These are phyloP conservation scores for Saguinus midas DNA, from an alignment of 2,113 vertebrate genomes.

Conservation along the genomic window DNA sequence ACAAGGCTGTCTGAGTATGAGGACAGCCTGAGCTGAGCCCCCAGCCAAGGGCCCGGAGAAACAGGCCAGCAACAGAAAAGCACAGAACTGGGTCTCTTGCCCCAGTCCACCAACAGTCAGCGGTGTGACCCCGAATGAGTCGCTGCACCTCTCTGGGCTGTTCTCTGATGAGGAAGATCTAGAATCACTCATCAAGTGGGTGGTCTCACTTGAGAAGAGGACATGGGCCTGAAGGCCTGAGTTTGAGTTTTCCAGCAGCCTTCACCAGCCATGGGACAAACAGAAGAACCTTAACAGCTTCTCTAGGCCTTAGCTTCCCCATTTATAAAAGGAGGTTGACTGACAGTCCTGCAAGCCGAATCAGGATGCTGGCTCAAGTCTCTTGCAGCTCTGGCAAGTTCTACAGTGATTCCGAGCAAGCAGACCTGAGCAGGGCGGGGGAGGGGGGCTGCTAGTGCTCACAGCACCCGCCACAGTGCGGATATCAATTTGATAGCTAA, in stretches of 20 bases:
- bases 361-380: background rate
- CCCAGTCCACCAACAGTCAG: background rate
- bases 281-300: background rate
- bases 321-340: background rate
- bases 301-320: background rate
- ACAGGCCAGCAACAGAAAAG: background rate
- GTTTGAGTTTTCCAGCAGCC: background rate
- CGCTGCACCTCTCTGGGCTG: background rate
- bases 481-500: background rate
- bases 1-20: accelerated
- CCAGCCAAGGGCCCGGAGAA: background rate
- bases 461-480: background rate
- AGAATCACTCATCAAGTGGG: background rate
- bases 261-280: background rate
- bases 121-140: background rate
- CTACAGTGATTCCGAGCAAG: background rate
- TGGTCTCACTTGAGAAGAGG: background rate
- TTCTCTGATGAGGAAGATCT: background rate
- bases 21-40: background rate
- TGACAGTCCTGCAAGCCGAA: background rate
- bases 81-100: background rate
- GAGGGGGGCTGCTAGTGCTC: background rate
- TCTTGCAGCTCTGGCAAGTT: background rate
- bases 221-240: background rate
- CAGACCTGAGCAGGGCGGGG: background rate